These are phyloP conservation scores for Eurystomus glaucurus DNA, from an alignment of 2,797 vertebrate genomes.

Conservation along the genomic window DNA sequence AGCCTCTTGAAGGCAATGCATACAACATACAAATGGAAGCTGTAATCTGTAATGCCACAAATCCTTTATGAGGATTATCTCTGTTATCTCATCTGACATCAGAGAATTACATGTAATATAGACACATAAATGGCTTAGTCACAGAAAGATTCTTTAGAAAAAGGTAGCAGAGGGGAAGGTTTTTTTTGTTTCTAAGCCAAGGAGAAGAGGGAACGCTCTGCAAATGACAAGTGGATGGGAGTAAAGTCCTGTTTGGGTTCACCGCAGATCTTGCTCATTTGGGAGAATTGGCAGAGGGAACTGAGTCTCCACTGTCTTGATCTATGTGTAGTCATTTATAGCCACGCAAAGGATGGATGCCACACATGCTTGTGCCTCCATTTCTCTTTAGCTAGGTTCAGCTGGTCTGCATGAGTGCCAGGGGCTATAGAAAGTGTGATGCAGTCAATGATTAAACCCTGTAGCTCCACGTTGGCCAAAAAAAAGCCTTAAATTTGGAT, in stretches of 20 bases:
- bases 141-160: conserved; percentile 13
- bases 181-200: not conserved
- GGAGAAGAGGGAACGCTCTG: not conserved
- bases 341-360: not conserved
- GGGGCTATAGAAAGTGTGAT: not conserved
- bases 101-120: conserved; percentile 68
- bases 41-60: conserved; percentile 56
- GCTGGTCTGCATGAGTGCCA: not conserved
- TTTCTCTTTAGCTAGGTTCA: not conserved
- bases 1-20: conserved; percentile 47
- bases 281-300: not conserved
- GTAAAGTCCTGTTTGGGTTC: not conserved
- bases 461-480: not conserved
- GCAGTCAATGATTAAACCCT: not conserved
- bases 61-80: conserved; percentile 72
- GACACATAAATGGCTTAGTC: conserved; percentile 61
- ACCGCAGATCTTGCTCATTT: not conserved
- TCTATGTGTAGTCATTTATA: not conserved
- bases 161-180: not conserved
- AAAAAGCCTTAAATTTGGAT: conserved; percentile 2
- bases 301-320: not conserved
- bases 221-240: not conserved
- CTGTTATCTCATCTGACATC: conserved; percentile 64
- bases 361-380: not conserved
- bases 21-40: not conserved